These are phyloP conservation scores for Lamellibrachia satsuma DNA, from an alignment of 2,888 invertebrate genomes.

Conservation along the genomic window DNA sequence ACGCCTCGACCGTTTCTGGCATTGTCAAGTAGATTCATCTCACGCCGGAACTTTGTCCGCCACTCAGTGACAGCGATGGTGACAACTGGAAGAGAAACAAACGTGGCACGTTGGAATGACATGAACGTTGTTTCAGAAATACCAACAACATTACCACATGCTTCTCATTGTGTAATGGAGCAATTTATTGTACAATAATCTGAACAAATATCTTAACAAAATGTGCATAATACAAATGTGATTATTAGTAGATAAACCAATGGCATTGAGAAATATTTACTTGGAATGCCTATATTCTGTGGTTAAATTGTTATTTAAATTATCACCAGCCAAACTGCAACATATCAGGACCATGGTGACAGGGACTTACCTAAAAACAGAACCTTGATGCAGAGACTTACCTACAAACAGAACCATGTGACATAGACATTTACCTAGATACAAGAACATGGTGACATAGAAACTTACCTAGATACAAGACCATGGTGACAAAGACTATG, in stretches of 20 bases:
- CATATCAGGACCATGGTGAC: not conserved
- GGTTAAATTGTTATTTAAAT: too few species aligned
- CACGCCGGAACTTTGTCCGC: constrained; percentile 92
- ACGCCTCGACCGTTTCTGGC: constrained; percentile 90
- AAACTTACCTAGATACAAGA: not conserved
- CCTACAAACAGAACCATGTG: not conserved
- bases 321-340: too few species aligned
- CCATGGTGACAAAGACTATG: constrained; percentile 78
- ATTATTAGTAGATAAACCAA: not conserved
- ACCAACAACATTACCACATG: too few species aligned
- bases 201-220: too few species aligned
- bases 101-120: not conserved
- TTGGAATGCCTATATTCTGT: too few species aligned
- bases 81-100: constrained; percentile 70
- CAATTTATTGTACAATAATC: too few species aligned
- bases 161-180: not conserved
- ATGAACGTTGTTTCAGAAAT: too few species aligned
- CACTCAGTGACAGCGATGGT: constrained; percentile 95
- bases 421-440: not conserved
- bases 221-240: not conserved
- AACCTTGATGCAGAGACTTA: not conserved
- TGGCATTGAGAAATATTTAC: too few species aligned
- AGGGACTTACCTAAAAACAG: not conserved
- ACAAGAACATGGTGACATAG: not conserved
- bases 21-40: constrained; percentile 95